Evolutionary conservation across 2,113 vertebrate genomes (phyloP), one percentile per base, ranked within the genome.

Genomic region (Tonatia bakeri): DNA sequence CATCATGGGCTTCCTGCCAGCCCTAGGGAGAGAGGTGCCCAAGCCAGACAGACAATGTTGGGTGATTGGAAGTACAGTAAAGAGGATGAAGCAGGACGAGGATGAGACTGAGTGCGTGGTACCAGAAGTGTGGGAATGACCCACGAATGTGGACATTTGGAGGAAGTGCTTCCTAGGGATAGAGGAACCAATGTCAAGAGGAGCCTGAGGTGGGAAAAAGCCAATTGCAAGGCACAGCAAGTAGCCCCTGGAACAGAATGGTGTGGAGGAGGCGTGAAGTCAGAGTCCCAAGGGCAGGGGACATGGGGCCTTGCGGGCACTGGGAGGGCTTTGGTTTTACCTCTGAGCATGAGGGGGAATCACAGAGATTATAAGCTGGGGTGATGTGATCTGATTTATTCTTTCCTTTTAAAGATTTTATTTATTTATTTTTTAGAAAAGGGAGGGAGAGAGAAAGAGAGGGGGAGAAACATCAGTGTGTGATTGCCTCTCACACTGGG

Each of bases 191-290:
- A 31, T 36, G 79, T 11, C n/a, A 12, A 43, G n/a, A 31, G 22
- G n/a, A n/a, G 15, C 59, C 17, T 0, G 0, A 87, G 5, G 83
- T 1, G 9, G 67, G 13, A 9, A 50, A 26, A 33, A n/a, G 36
- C 24, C 24, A n/a, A 3, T 36, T 17, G 14, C 1, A 13, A 54
- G 10, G 10, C 7, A 15, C 1, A 87, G 8, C 26, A n/a, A 1
- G 64, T 36, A 5, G 26, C 17, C 26, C 31, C 3, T 15, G 12
- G 28, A 26, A 40, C 20, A 38, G 16, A 2, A 0, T 22, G 10
- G 24, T 43, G 6, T 3, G 5, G 4, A 12, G 24, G 5, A 36
- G 28, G 40, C n/a, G 5, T 10, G 11, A 47, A 38, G 43, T 43
- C 19, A 9, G 33, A 33, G 45, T 83, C 64, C n/a, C n/a, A 28